A percentile compares a stretch with the other conserved stretches of the same genome.
These are phyloP conservation scores for Umimayanthus chanpuru DNA, from an alignment of 92 coral and sea anemone species.

Conservation along the genomic window DNA sequence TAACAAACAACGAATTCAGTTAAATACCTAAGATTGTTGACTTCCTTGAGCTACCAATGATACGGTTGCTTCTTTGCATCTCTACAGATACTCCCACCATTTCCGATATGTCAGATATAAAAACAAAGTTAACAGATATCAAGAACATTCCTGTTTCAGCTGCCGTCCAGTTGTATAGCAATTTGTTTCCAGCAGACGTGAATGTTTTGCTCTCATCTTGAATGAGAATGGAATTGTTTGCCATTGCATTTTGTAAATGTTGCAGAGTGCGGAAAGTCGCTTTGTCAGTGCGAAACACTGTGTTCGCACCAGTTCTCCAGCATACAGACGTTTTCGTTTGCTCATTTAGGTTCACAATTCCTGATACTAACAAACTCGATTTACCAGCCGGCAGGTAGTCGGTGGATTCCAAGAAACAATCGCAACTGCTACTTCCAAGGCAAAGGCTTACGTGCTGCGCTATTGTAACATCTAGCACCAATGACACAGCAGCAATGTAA, in stretches of 20 bases:
- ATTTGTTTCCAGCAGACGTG: conserved; percentile 1
- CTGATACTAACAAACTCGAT: neutral
- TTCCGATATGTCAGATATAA: neutral
- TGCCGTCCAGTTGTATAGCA: neutral
- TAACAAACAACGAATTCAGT: neutral
- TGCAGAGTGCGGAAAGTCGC: conserved; percentile 23
- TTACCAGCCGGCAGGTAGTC: neutral
- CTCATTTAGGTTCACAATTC: neutral
- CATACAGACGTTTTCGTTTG: neutral
- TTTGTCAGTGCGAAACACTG: neutral
- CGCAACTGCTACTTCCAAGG: neutral
- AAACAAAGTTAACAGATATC: neutral
- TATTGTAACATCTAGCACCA: neutral
- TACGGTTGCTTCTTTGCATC: neutral
- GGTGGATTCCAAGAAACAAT: neutral
- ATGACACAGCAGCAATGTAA: neutral
- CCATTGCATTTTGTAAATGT: conserved; percentile 8
- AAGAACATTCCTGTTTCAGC: neutral
- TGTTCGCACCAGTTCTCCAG: neutral
- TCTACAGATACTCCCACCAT: neutral
- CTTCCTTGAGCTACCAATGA: neutral
- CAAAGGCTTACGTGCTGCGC: neutral
- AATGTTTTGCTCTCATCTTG: neutral
- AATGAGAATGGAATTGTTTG: neutral
- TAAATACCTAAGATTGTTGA: neutral